These are phyloP conservation scores for Stictonetta naevosa DNA, from an alignment of 2,113 vertebrate genomes.

Conservation along the genomic window DNA sequence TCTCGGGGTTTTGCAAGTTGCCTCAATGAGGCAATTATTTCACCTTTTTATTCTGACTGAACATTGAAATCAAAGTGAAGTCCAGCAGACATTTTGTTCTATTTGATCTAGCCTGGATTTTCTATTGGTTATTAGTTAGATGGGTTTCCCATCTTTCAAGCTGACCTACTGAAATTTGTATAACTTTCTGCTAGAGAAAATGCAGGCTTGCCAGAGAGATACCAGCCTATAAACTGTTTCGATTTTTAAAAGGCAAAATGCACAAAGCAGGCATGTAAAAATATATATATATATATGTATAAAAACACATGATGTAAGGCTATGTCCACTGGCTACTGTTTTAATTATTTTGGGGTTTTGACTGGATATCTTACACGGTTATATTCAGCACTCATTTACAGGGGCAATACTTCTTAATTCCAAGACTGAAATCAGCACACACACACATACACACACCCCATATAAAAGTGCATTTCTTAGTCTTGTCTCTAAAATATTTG, in stretches of 20 bases:
- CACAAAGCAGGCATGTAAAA: not conserved
- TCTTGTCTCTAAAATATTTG: slow-evolving; percentile 8
- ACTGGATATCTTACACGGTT: not conserved
- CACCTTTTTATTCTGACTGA: not conserved
- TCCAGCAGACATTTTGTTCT: not conserved
- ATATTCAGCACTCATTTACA: not conserved
- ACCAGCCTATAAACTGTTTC: not conserved
- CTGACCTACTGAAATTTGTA: slow-evolving; percentile 38
- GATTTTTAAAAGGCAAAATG: not conserved
- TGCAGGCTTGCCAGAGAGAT: not conserved
- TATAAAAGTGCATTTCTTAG: not conserved
- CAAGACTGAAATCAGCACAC: not conserved
- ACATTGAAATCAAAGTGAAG: not conserved
- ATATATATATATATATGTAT: not conserved
- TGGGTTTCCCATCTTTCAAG: slow-evolving; percentile 19
- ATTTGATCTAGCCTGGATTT: slow-evolving; percentile 25
- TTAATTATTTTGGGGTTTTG: not conserved
- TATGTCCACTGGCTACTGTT: not conserved
- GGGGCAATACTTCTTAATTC: not conserved
- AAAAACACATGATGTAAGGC: slow-evolving; percentile 23
- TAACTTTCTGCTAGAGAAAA: not conserved
- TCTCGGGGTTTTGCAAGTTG: not conserved
- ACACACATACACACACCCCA: not conserved
- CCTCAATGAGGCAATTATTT: not conserved
- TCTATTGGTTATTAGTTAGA: not conserved